These are phyloP conservation scores for Drosophila kikkawai DNA, from an alignment of 1,140 invertebrate species.

Conservation along the genomic window DNA sequence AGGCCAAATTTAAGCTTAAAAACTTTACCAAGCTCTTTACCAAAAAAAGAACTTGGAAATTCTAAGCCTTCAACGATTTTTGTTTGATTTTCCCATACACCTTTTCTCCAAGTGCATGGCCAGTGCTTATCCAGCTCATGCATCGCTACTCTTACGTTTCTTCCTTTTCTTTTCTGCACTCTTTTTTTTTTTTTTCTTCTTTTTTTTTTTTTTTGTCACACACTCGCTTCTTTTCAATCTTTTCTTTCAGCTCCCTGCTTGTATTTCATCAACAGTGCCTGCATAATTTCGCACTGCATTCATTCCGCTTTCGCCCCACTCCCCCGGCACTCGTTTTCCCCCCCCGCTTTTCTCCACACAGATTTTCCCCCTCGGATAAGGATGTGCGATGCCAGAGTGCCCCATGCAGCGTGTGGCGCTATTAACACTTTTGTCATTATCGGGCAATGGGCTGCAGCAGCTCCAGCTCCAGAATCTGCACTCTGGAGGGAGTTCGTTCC, in stretches of 20 bases:
- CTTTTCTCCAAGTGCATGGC: slow-evolving; percentile 1
- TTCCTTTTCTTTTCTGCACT: slow-evolving; percentile 10
- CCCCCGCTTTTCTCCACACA: background rate
- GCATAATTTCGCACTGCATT: slow-evolving; percentile 73
- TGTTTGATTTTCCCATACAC: background rate
- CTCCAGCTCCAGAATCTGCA: slow-evolving; percentile 7
- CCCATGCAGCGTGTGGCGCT: slow-evolving; percentile 73
- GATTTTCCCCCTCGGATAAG: slow-evolving; percentile 18
- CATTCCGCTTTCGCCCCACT: slow-evolving; percentile 23
- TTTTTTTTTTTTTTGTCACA: slow-evolving; percentile 7
- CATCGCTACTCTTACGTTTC: slow-evolving; percentile 34
- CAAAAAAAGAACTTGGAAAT: background rate
- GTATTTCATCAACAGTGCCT: slow-evolving; percentile 76
- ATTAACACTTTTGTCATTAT: slow-evolving; percentile 84
- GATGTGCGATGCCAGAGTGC: slow-evolving; percentile 30
- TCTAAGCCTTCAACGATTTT: background rate
- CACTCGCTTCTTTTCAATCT: slow-evolving; percentile 49
- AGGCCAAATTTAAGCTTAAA: no score
- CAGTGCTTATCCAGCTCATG: slow-evolving; percentile 39
- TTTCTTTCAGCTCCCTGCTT: slow-evolving; percentile 51
- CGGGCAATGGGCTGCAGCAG: slow-evolving; percentile 26
- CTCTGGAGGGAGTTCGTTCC: background rate
- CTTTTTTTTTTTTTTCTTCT: background rate
- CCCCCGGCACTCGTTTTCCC: background rate
- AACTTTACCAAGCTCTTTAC: background rate